These are phyloP conservation scores for Carollia perspicillata DNA, from an alignment of 2,113 vertebrate genomes.

Conservation along the genomic window DNA sequence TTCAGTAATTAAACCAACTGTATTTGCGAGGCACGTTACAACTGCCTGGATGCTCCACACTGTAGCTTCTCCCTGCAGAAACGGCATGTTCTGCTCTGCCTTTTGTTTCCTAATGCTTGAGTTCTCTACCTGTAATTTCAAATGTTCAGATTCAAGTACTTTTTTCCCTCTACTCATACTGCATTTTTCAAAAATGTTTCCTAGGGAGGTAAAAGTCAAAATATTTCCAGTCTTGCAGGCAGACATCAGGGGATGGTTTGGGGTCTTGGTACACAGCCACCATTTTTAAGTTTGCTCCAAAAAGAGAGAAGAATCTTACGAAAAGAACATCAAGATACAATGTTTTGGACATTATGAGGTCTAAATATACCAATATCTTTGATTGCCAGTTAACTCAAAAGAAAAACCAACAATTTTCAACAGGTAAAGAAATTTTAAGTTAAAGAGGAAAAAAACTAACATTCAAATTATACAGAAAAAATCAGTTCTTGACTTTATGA, in stretches of 20 bases:
- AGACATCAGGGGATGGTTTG: background rate
- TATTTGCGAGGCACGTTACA: background rate
- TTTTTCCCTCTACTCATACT: no score
- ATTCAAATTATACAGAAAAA: background rate
- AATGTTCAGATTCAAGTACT: background rate
- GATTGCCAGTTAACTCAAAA: background rate
- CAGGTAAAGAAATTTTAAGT: background rate
- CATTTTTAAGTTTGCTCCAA: background rate
- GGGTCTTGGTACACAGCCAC: background rate
- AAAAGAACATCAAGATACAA: background rate
- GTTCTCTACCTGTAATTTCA: background rate
- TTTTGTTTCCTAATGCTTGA: background rate
- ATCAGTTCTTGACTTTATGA: background rate
- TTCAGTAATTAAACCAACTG: background rate
- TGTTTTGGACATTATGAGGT: background rate
- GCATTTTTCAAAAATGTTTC: slow-evolving; percentile 32
- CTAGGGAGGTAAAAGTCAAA: background rate
- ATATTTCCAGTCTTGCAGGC: background rate
- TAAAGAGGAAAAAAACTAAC: background rate
- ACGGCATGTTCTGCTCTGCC: background rate
- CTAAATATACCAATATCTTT: background rate
- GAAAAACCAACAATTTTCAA: slow-evolving; percentile 37
- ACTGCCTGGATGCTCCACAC: background rate
- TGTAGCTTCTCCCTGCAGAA: background rate
- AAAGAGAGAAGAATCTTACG: background rate